Conservation (phyloP, 2,797 vertebrate genomes). For the Erithacus rubecula region DNA sequence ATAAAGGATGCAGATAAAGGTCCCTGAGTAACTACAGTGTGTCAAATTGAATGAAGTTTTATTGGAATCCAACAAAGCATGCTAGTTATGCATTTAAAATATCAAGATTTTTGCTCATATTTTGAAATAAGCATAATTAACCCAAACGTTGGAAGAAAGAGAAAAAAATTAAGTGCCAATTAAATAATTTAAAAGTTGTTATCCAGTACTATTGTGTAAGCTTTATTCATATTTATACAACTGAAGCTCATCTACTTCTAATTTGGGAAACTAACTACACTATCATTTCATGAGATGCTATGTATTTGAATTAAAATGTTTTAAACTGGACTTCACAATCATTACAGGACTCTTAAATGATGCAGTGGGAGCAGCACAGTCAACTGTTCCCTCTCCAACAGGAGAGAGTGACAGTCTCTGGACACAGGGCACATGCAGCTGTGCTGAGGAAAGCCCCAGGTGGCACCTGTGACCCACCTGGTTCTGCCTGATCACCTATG, state of each 20-base stretch:
- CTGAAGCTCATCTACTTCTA: neutral
- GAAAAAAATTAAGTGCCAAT: conserved; percentile 36
- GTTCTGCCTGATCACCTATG: neutral
- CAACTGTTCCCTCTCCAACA: neutral
- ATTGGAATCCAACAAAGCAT: conserved; percentile 59
- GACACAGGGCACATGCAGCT: rapidly evolving
- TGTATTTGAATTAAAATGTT: neutral
- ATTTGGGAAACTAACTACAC: conserved; percentile 15
- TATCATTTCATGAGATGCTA: neutral
- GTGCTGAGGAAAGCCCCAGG: neutral
- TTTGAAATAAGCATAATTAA: conserved; percentile 59
- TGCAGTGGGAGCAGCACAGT: neutral
- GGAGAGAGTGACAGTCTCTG: rapidly evolving
- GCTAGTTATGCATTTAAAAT: conserved; percentile 43
- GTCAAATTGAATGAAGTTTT: conserved; percentile 68
- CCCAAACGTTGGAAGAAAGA: conserved; percentile 48
- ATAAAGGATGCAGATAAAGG: conserved; percentile 68
- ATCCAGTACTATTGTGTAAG: neutral
- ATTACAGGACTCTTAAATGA: neutral
- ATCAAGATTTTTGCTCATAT: conserved; percentile 33
- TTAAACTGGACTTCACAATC: neutral
- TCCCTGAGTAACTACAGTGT: conserved; percentile 44
- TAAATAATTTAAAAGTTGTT: conserved; percentile 55
- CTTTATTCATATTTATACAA: conserved; percentile 44
- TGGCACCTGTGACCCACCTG: neutral